Evolutionary conservation across 2,888 invertebrate genomes (phyloP), one percentile per base, ranked within the genome.

Genomic region (Agelastica alni): DNA sequence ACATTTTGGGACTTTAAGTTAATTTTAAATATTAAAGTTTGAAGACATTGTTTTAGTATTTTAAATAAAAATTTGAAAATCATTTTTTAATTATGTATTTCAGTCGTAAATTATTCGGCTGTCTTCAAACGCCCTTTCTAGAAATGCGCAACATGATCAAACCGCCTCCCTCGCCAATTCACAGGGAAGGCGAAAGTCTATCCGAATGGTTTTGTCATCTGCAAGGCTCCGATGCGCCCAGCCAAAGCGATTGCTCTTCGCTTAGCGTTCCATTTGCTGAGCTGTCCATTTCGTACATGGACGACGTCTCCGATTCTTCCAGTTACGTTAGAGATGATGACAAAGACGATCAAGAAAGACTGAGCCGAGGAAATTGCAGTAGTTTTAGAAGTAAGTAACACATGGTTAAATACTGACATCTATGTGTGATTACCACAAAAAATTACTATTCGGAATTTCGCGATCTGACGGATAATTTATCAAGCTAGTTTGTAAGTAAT

Each of bases 141-240:
- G 80, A 83, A 67, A 72, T 83, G 70, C 75, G 80, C 52, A 81
- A 82, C 61, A 81, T 82, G 80, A 75, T 83, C 49, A 78, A 80
- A 64, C 81, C 82, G 2, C 75, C 76, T 0, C 53, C 53, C 0
- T 53, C 53, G 5, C 53, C 53, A n/a, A 53, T 53, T 9, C 49
- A 42, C 20, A 20, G 20, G 3, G 49, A 49, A 32, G 49, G 49
- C 41, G 49, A 74, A 56, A 76, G 75, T 55, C 66, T 77, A 4
- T 76, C 76, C 4, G 77, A 77, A 54, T 78, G 77, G 75, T 77
- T 76, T 62, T 76, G 76, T 66, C 66, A 68, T 17, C 49, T 67
- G 31, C 60, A 63, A 39, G 60, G 59, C 9, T 36, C 47, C 14
- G 20, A 56, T 14, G 54, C 60, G 4, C 61, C 53, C 1, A 70